These are phyloP conservation scores for Leptopilina clavipes DNA, from an alignment of 1,140 invertebrate species.

Conservation along the genomic window DNA sequence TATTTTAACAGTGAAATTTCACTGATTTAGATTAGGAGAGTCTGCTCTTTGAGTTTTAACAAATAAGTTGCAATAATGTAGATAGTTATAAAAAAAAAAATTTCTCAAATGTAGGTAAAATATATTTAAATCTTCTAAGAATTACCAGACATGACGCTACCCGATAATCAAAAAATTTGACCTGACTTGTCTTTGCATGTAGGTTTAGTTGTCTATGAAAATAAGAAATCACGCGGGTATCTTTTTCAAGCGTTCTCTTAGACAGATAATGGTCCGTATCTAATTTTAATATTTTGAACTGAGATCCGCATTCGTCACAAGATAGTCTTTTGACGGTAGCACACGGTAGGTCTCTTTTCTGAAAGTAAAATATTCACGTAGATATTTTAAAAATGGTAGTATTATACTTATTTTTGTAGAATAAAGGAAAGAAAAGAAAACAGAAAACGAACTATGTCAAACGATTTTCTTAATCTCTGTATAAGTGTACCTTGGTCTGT, in stretches of 20 bases:
- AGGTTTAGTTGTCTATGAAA: background rate
- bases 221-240: slow-evolving; percentile 1
- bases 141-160: background rate
- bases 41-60: no score
- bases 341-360: slow-evolving; percentile 13
- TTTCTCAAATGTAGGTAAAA: no score
- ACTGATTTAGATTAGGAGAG: no score
- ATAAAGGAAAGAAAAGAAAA: background rate
- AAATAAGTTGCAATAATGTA: no score
- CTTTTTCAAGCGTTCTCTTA: background rate
- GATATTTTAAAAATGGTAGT: background rate
- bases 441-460: slow-evolving; percentile 7
- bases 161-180: slow-evolving; percentile 56
- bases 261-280: background rate
- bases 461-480: slow-evolving; percentile 36
- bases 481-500: background rate
- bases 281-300: background rate
- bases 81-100: no score
- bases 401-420: background rate
- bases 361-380: background rate
- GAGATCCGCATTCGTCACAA: slow-evolving; percentile 27
- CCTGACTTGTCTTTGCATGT: slow-evolving; percentile 43
- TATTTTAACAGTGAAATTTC: no score
- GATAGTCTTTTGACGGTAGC: slow-evolving; percentile 31
- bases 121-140: background rate